These are phyloP conservation scores for Aurelia sp. DNA, from an alignment of 30 jellyfish, hydroid and myxozoan species.

Conservation along the genomic window DNA sequence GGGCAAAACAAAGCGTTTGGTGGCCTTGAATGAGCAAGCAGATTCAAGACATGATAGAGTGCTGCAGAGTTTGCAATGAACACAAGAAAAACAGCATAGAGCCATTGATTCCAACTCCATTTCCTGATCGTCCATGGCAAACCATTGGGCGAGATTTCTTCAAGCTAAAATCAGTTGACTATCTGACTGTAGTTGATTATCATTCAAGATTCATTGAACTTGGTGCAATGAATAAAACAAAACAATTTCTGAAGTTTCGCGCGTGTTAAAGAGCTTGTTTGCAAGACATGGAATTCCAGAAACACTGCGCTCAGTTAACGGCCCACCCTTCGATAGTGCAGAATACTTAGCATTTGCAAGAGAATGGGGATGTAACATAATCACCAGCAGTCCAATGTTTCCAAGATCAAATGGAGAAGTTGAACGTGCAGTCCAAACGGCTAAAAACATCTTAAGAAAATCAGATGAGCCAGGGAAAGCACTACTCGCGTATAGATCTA, in stretches of 20 bases:
- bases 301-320: constrained; percentile 50
- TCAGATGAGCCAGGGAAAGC: constrained; percentile 53
- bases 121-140: constrained; percentile 71
- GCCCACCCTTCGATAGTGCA: constrained; percentile 56
- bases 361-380: constrained; percentile 37
- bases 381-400: constrained; percentile 51
- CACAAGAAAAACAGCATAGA: constrained; percentile 16
- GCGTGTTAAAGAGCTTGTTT: constrained; percentile 18
- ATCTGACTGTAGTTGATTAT: constrained; percentile 31
- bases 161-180: constrained; percentile 27
- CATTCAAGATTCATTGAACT: constrained; percentile 50
- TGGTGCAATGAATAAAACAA: constrained; percentile 38
- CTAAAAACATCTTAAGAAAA: constrained; percentile 32
- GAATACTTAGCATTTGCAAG: constrained; percentile 30
- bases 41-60: constrained; percentile 44
- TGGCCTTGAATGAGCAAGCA: constrained; percentile 67
- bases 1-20: constrained; percentile 47
- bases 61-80: constrained; percentile 47
- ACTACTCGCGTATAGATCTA: constrained; percentile 60
- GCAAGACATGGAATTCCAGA: constrained; percentile 68
- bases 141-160: constrained; percentile 45
- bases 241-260: constrained; percentile 15
- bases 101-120: constrained; percentile 32
- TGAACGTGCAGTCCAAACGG: constrained; percentile 68
- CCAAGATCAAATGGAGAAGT: constrained; percentile 70